These are phyloP conservation scores for Aphrophora alni DNA, from an alignment of 2,888 invertebrate species.

Conservation along the genomic window DNA sequence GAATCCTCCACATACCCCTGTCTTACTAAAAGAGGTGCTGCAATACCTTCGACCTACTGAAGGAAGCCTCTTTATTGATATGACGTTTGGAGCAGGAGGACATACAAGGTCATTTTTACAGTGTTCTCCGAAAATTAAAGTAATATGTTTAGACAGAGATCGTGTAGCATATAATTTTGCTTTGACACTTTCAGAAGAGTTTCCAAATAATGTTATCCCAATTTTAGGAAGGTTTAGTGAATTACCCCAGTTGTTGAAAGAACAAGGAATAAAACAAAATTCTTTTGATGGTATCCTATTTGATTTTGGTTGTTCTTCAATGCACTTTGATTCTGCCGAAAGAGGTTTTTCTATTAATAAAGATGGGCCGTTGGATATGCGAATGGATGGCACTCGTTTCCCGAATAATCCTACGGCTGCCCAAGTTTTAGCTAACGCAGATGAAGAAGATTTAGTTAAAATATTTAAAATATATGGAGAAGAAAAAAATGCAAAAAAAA, in stretches of 20 bases:
- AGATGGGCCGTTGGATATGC: constrained; percentile 92
- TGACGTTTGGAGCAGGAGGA: constrained; percentile 97
- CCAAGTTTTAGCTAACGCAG: constrained; percentile 81
- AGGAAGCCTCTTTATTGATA: constrained; percentile 78
- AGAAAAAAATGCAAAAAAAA: constrained; percentile 84
- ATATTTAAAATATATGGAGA: constrained; percentile 93
- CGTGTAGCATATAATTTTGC: constrained; percentile 78
- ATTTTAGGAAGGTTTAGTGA: constrained; percentile 89
- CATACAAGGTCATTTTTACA: constrained; percentile 80
- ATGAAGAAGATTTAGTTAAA: constrained; percentile 77
- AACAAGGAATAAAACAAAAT: constrained; percentile 64
- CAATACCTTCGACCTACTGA: constrained; percentile 69
- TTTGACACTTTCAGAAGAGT: constrained; percentile 67
- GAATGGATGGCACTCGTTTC: constrained; percentile 84
- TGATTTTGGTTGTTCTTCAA: constrained; percentile 94
- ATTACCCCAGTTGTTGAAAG: constrained; percentile 70
- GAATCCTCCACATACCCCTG: constrained; percentile 69
- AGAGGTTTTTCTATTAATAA: constrained; percentile 87
- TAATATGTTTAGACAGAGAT: constrained; percentile 89
- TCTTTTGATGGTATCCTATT: constrained; percentile 87
- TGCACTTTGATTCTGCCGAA: constrained; percentile 84
- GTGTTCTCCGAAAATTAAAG: constrained; percentile 65
- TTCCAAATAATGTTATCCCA: constrained; percentile 77
- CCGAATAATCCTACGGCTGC: constrained; percentile 81
- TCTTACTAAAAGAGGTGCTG: constrained; percentile 75